These are phyloP conservation scores for Podiceps cristatus DNA, from an alignment of 2,113 vertebrate genomes.

Conservation along the genomic window DNA sequence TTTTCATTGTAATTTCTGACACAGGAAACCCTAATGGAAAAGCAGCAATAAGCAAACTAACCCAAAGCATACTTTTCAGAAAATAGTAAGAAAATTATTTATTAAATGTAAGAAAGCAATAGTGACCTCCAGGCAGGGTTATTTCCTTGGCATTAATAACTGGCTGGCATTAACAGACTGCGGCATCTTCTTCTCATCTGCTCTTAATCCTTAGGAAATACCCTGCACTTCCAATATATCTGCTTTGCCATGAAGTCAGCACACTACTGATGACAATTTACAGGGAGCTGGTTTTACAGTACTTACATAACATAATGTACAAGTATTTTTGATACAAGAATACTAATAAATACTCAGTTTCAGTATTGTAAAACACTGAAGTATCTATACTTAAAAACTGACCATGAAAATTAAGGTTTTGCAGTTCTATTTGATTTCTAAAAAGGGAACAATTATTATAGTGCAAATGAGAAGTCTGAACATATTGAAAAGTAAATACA, in stretches of 20 bases:
- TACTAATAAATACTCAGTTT: neutral
- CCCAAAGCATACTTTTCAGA: neutral
- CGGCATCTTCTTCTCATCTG: neutral
- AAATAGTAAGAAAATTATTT: neutral
- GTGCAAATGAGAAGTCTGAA: neutral
- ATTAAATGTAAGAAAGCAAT: neutral
- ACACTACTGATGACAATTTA: neutral
- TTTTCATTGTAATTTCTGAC: neutral
- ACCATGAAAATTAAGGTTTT: neutral
- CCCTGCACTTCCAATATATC: neutral
- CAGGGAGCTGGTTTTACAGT: neutral
- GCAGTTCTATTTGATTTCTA: neutral
- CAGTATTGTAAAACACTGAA: neutral
- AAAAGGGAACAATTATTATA: neutral
- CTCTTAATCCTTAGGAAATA: slow-evolving; percentile 1
- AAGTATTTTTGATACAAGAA: neutral
- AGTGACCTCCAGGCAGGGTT: neutral
- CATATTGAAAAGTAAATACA: neutral
- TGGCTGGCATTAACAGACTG: neutral
- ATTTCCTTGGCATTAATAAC: neutral
- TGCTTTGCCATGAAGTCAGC: neutral
- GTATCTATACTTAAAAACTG: neutral
- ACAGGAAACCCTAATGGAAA: neutral
- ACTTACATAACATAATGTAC: neutral
- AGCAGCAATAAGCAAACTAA: neutral